Conservation (phyloP, 2,113 vertebrate genomes). For the Sorex araneus region DNA sequence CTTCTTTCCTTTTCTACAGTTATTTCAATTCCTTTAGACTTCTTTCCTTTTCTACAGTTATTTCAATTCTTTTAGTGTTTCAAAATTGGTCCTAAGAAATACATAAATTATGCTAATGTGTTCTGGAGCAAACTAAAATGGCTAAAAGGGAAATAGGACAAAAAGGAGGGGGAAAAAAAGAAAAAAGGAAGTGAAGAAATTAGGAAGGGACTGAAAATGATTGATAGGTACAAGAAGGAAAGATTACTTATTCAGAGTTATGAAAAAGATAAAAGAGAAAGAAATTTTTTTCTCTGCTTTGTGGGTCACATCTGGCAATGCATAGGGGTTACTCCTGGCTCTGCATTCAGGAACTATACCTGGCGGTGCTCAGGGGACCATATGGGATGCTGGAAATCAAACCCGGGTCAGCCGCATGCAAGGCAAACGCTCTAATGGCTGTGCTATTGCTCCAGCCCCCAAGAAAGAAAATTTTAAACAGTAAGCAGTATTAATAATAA, state of each 20-base stretch:
- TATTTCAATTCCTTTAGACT: too few relatives aligned
- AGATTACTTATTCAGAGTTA: neutral
- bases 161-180: neutral
- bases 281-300: too few relatives aligned
- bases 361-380: too few relatives aligned
- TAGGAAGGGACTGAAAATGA: neutral
- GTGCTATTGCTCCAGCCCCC: too few relatives aligned
- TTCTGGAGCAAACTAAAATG: conserved; percentile 14
- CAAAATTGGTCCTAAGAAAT: neutral
- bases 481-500: neutral
- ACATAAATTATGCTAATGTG: neutral
- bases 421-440: too few relatives aligned
- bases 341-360: too few relatives aligned
- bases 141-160: neutral
- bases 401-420: too few relatives aligned
- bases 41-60: neutral
- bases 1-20: neutral
- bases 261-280: neutral
- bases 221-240: neutral
- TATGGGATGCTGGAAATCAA: too few relatives aligned
- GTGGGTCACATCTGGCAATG: too few relatives aligned
- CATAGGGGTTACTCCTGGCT: too few relatives aligned
- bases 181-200: neutral
- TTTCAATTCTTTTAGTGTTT: neutral
- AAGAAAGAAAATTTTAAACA: neutral